Base-by-base conservation (phyloP, 2,113 vertebrate genomes). In the Edolisoma coerulescens region DNA sequence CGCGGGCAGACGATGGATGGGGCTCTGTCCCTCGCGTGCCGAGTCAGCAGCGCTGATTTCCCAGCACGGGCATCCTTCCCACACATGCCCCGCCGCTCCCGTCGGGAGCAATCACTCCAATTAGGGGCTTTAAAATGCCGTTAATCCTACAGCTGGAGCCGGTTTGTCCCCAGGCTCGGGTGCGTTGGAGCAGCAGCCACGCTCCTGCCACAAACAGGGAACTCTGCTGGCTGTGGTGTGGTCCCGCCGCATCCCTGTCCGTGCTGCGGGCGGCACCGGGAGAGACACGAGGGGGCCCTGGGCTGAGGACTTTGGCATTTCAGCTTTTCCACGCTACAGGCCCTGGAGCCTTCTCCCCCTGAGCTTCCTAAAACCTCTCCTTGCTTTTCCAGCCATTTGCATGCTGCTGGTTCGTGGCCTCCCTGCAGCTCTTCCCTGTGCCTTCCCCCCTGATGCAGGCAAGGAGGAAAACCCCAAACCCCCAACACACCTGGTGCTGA, bases 201-300 rank as follows among this genome's bases (percentile, higher is more conserved):
- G 0, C 4, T 57, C 18, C 71, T 86, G 53, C 61, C 32, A n/a
- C 37, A 27, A 20, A 32, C 1, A 5, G 26, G 59, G 63, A 53
- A 13, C 89, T 70, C 23, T 71, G 13, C 49, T 82, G 13, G 2
- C 49, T 83, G 41, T 60, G 56, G 28, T 77, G 60, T 33, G 22
- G 5, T 47, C 75, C 76, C 0, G 0, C 37, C 44, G 57, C 13
- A 2, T 56, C 74, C 32, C 21, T 37, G 7, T 49, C n/a, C 52
- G 42, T 60, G 54, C 53, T 81, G 74, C 0, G 0, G 30, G 4
- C 0, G 0, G 32, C 8, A 28, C 2, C 0, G 56, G 39, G 32
- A 54, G 39, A 49, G 54, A 53, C 53, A 52, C 39, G 8, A 23
- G 44, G 16, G 10, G 14, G 8, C 32, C 76, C n/a, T 33, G 71